A percentile compares a stretch with the other conserved stretches of the same genome.
Evolutionary conservation across 2,113 vertebrate genomes (phyloP).

Genomic region (Podarcis raffonei): DNA sequence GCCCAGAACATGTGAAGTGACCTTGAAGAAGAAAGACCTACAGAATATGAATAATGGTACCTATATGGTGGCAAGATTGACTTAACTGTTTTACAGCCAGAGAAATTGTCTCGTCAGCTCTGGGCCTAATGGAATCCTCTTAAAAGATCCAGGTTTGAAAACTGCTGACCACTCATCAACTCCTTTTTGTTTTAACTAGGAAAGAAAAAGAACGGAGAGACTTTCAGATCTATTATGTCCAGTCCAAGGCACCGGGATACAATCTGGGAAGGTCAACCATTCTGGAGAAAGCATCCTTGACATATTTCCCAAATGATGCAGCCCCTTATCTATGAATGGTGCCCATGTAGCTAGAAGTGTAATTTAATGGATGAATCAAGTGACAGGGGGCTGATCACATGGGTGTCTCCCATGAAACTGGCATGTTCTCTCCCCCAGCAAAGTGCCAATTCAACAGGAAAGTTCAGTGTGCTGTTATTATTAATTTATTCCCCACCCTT

Average conservation of each 20-base stretch:
- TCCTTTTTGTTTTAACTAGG: background rate
- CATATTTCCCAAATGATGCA: background rate
- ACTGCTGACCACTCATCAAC: background rate
- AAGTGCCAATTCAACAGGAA: background rate
- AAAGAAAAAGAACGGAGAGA: background rate
- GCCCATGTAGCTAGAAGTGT: background rate
- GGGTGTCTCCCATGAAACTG: background rate
- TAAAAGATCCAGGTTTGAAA: background rate
- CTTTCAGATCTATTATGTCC: background rate
- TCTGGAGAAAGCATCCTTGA: background rate
- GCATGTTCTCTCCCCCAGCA: background rate
- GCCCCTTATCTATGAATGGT: background rate
- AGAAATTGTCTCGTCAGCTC: background rate
- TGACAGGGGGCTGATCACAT: background rate
- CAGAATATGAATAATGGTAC: background rate
- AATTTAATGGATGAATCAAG: background rate
- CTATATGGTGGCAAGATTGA: background rate
- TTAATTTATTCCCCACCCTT: no score
- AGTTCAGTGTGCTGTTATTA: background rate
- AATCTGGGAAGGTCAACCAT: background rate
- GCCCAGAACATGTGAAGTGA: background rate
- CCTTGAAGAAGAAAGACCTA: background rate
- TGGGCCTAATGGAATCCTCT: background rate
- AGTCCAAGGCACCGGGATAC: background rate
- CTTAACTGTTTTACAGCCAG: background rate